Evolutionary conservation across 2,797 vertebrate genomes (phyloP).

Genomic region (Microcaecilia unicolor): DNA sequence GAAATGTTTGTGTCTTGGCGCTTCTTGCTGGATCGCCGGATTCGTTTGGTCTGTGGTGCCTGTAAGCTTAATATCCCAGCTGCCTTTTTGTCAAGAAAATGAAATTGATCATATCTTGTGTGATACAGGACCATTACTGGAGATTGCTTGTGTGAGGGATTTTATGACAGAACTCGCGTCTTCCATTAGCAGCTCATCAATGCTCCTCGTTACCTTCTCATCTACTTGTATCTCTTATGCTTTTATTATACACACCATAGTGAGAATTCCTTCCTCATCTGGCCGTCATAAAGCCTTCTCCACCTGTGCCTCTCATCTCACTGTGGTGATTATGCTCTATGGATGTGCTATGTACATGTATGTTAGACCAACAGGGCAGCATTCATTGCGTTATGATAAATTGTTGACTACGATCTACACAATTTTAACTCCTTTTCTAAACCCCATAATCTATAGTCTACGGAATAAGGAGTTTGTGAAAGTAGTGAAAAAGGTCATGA

Average conservation of each 20-base stretch:
- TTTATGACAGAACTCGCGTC: slow-evolving; percentile 5
- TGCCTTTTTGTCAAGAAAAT: slow-evolving; percentile 11
- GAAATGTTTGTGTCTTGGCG: not conserved
- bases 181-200: slow-evolving; percentile 14
- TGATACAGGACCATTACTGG: slow-evolving; percentile 14
- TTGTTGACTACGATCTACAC: slow-evolving; percentile 23
- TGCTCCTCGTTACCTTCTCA: slow-evolving; percentile 10
- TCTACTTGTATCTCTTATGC: slow-evolving; percentile 13
- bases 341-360: slow-evolving; percentile 25
- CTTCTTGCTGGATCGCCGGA: not conserved
- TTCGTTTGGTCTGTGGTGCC: not conserved
- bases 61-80: not conserved
- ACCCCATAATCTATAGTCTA: slow-evolving; percentile 33
- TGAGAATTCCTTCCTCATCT: not conserved
- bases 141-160: slow-evolving; percentile 4
- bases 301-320: slow-evolving; percentile 20
- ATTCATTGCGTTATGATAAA: slow-evolving; percentile 4
- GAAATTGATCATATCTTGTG: slow-evolving; percentile 18
- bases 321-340: slow-evolving; percentile 20
- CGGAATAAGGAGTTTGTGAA: slow-evolving; percentile 31
- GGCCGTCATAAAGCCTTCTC: slow-evolving; percentile 11
- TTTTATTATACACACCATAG: slow-evolving; percentile 2
- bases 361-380: slow-evolving; percentile 5
- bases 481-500: slow-evolving; percentile 6
- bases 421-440: slow-evolving; percentile 24